Percentiles rank a stretch among this genome's conserved stretches.
Conservation (phyloP, 2,113 vertebrate genomes). For the Sarotherodon lohbergeri region DNA sequence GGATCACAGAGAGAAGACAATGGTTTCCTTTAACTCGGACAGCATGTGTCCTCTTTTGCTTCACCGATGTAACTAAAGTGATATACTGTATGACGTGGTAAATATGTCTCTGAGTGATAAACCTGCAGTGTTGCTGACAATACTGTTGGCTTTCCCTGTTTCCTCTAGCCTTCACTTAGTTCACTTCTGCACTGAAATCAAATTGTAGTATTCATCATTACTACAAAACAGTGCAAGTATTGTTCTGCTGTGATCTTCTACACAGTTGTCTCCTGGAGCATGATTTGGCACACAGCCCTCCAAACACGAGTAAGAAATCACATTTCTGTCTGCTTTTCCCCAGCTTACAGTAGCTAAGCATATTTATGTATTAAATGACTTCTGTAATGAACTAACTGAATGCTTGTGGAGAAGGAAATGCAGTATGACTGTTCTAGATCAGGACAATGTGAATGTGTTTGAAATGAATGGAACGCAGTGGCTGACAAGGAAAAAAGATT, state of each 20-base stretch:
- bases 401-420: neutral
- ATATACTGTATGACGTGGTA: neutral
- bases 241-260: neutral
- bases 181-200: neutral
- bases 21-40: slow-evolving; percentile 38
- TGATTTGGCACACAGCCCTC: neutral
- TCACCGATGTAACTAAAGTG: neutral
- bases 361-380: neutral
- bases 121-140: neutral
- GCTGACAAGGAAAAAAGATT: neutral
- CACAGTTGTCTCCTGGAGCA: neutral
- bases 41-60: neutral
- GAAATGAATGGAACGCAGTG: neutral
- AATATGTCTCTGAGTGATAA: neutral
- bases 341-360: neutral
- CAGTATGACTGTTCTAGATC: neutral
- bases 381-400: neutral
- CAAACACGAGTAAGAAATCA: neutral
- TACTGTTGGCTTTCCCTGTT: neutral
- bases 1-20: slow-evolving; percentile 71
- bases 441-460: neutral
- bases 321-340: neutral
- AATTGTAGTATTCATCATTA: neutral
- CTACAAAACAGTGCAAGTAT: neutral
- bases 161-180: neutral